These are phyloP conservation scores for Drosophila melanica DNA, from an alignment of 1,140 invertebrate genomes.

Conservation along the genomic window DNA sequence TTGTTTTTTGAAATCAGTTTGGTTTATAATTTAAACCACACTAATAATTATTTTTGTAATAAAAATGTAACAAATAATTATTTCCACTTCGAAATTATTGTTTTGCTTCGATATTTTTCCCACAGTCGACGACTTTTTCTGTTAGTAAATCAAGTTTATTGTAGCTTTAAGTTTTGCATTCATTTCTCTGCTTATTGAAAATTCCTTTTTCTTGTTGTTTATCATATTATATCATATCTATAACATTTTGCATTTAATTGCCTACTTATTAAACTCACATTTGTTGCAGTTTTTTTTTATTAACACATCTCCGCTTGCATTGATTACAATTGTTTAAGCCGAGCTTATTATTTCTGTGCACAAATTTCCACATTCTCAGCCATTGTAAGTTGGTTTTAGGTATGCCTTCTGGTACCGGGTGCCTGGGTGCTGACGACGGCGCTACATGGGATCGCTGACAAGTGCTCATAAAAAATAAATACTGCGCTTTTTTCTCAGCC, in stretches of 20 bases:
- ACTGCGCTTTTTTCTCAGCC: constrained; percentile 52
- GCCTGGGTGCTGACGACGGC: constrained; percentile 37
- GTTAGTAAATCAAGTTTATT: no score
- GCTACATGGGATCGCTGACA: constrained; percentile 62
- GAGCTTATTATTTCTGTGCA: constrained; percentile 1
- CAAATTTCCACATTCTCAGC: constrained; percentile 13
- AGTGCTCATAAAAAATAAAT: constrained; percentile 72
- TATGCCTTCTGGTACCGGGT: not conserved
- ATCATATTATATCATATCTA: not conserved
- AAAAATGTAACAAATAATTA: no score
- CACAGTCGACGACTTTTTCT: no score
- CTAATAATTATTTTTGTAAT: no score
- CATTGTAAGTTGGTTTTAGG: constrained; percentile 23
- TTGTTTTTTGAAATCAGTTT: no score
- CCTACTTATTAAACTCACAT: not conserved
- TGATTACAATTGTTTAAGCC: constrained; percentile 11
- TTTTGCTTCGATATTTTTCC: no score
- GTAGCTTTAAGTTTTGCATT: not conserved
- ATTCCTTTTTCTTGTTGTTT: not conserved
- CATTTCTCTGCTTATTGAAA: not conserved
- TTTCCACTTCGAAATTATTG: no score
- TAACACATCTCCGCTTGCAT: not conserved
- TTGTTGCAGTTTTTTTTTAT: constrained; percentile 5
- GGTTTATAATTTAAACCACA: no score
- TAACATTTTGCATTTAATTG: constrained; percentile 9